Percentiles rank a stretch among this genome's conserved stretches.
Conservation (phyloP, 2,113 vertebrate species). For the Eublepharis macularius region DNA sequence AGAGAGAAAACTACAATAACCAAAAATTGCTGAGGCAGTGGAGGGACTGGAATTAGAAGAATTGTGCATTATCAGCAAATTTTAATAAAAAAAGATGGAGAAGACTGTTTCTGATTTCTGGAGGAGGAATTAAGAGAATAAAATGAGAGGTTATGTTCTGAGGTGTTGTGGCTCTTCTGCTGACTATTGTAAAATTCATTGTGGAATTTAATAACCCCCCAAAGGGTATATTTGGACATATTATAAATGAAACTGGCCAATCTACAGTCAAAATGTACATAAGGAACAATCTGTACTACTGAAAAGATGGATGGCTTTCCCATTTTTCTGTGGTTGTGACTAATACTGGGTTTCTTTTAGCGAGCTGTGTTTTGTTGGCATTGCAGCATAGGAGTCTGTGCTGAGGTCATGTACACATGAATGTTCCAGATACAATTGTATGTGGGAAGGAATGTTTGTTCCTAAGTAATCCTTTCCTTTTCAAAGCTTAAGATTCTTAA, state of each 20-base stretch:
- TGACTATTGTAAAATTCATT: slow-evolving; percentile 10
- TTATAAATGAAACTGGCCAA: background rate
- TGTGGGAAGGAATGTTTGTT: slow-evolving; percentile 35
- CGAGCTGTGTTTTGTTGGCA: background rate
- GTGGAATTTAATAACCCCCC: background rate
- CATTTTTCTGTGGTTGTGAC: background rate
- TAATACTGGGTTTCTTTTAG: slow-evolving; percentile 17
- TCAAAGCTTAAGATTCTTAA: slow-evolving; percentile 51
- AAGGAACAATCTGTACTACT: background rate
- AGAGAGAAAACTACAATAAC: background rate
- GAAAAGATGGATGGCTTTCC: slow-evolving; percentile 1
- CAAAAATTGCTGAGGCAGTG: background rate
- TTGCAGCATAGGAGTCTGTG: slow-evolving; percentile 5
- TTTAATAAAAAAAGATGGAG: background rate
- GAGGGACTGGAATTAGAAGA: background rate
- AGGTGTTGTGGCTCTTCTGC: slow-evolving; percentile 5
- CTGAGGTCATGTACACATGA: slow-evolving; percentile 21
- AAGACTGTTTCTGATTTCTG: background rate
- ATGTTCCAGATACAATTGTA: slow-evolving; percentile 23
- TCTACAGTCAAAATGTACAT: background rate
- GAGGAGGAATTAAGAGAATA: slow-evolving; percentile 1
- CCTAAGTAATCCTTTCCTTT: slow-evolving; percentile 13
- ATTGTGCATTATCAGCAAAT: slow-evolving; percentile 15
- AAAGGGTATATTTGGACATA: background rate
- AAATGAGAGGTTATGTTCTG: slow-evolving; percentile 16